These are phyloP conservation scores for Glaucidium brasilianum DNA, from an alignment of 2,113 vertebrate genomes.

Conservation along the genomic window DNA sequence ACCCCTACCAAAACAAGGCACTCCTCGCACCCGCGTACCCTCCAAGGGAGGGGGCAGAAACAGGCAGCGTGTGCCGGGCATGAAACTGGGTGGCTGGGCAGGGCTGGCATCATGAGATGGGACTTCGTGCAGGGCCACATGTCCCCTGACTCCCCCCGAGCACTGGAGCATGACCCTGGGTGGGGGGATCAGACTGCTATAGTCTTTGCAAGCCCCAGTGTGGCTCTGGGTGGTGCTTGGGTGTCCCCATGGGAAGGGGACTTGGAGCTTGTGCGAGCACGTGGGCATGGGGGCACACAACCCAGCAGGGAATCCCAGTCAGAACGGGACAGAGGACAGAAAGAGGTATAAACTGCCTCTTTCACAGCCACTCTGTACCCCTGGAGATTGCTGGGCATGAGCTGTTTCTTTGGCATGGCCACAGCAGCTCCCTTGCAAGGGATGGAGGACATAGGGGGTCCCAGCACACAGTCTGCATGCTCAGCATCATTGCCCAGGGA, in stretches of 20 bases:
- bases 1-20: background rate
- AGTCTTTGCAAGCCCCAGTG: background rate
- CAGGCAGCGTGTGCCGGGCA: background rate
- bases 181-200: background rate
- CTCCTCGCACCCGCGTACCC: accelerated
- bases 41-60: background rate
- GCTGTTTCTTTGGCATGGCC: background rate
- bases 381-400: background rate
- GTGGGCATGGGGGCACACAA: background rate
- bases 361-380: background rate
- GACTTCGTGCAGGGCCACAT: background rate
- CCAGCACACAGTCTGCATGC: background rate
- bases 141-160: background rate
- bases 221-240: background rate
- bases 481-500: background rate
- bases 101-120: background rate
- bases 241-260: background rate
- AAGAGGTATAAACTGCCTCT: background rate
- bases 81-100: background rate
- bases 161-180: too few relatives aligned
- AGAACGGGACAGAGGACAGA: background rate
- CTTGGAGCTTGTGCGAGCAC: background rate
- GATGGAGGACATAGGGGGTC: too few relatives aligned
- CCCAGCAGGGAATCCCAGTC: background rate
- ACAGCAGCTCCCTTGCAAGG: background rate